Base-by-base conservation (phyloP, 2,113 vertebrate species). In the Calyptomena viridis region DNA sequence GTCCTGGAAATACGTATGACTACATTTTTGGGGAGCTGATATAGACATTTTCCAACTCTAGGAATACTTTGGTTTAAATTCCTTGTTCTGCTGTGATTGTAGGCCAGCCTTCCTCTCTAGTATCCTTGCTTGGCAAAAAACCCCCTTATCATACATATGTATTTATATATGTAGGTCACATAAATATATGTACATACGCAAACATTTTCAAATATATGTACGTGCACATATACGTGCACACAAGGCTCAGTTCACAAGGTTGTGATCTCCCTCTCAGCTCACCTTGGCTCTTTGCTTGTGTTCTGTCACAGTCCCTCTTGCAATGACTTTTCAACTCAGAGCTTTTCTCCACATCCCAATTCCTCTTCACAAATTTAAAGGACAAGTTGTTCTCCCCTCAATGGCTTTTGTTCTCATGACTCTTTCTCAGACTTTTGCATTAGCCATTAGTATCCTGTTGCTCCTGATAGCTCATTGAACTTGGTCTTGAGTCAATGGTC, bases 391-490 rank as follows among this genome's bases (percentile, higher is more conserved):
- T 96, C 87, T 94, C 84, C 63, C 63, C 64, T 62, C 73, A 87
- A 22, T 63, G 89, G 35, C 67, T 79, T 87, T 95, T 90, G 93
- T 97, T 97, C 94, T 87, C 96, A 94, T 95, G 95, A 64, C 88
- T 96, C 79, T 77, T 96, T 89, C 92, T 96, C 90, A 93, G 87
- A 59, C 37, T 89, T 94, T 90, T 77, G 76, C 85, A 80, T 77
- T 80, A 75, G 90, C 83, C 92, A 86, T 86, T 89, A 80, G 96
- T 33, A 90, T 96, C 91, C 92, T 80, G 78, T 46, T 96, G 95
- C 75, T 93, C 60, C 89, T 89, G 95, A 96, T 94, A 97, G 88
- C 95, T 95, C 96, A 83, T 10, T 86, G 83, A 96, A 94, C 94
- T 97, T 89, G 88, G 55, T 91, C 79, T 95, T 81, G 72, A 96